Conservation (phyloP, 2,797 vertebrate genomes). For the Oreortyx pictus region DNA sequence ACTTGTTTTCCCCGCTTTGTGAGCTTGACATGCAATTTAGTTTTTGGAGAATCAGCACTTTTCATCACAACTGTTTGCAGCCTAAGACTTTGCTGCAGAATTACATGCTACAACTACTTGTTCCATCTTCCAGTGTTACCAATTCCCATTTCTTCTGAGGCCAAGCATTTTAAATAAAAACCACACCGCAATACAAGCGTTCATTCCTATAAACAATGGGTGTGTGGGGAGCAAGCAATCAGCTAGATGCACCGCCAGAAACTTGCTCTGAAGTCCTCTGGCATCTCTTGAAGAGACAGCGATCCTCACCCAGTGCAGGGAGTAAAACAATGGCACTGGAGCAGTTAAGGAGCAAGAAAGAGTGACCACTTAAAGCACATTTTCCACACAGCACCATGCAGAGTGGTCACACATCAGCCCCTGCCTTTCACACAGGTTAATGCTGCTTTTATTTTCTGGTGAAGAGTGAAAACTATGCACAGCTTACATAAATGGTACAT, state of each 20-base stretch:
- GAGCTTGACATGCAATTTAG: neutral
- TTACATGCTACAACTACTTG: neutral
- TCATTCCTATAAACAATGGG: neutral
- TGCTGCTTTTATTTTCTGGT: neutral
- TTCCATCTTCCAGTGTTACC: neutral
- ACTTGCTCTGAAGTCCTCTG: neutral
- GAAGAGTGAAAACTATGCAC: too few species aligned
- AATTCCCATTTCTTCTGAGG: neutral
- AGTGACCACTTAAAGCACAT: neutral
- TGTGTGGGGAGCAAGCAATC: neutral
- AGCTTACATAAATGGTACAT: neutral
- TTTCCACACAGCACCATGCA: neutral
- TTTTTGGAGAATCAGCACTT: neutral
- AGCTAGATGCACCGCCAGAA: neutral
- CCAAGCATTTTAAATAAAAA: neutral
- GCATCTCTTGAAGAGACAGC: neutral
- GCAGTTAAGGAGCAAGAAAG: neutral
- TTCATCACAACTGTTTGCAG: neutral
- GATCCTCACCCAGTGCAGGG: neutral
- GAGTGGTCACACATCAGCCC: neutral
- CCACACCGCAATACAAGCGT: accelerated
- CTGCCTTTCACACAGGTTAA: neutral
- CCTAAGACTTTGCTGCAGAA: neutral
- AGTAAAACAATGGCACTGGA: neutral
- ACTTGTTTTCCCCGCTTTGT: neutral